These are phyloP conservation scores for Bombus pyrosoma DNA, from an alignment of 1,140 invertebrate species.

Conservation along the genomic window DNA sequence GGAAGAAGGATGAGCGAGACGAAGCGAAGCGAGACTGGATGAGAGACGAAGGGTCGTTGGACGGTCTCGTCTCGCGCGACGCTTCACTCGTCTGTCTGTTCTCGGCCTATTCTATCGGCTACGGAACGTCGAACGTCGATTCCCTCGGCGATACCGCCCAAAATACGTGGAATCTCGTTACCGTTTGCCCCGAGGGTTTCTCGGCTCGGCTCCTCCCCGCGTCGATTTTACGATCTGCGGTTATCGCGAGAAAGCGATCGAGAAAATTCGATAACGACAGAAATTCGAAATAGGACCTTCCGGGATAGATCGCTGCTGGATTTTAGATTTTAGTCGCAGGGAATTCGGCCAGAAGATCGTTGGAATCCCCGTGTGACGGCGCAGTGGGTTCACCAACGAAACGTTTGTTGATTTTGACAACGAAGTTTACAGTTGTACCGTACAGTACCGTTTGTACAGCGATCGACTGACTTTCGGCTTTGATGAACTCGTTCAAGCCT, in stretches of 20 bases:
- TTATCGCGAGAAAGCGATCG: neutral
- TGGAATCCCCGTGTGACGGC: too few relatives aligned
- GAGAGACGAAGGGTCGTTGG: too few relatives aligned
- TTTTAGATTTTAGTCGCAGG: too few relatives aligned
- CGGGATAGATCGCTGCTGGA: neutral
- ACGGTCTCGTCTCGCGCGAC: neutral
- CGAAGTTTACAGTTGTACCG: too few relatives aligned
- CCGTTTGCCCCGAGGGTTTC: neutral
- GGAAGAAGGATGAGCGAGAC: neutral
- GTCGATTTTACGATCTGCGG: neutral
- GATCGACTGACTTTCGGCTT: too few relatives aligned
- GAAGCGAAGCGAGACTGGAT: too few relatives aligned
- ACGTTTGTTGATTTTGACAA: too few relatives aligned
- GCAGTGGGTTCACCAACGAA: too few relatives aligned
- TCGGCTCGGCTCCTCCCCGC: neutral
- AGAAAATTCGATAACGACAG: neutral
- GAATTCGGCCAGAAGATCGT: too few relatives aligned
- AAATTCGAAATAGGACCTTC: neutral
- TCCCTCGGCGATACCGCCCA: neutral
- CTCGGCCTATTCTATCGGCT: neutral
- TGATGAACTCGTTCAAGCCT: too few relatives aligned
- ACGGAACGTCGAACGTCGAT: neutral
- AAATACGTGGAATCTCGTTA: neutral
- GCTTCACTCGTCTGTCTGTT: too few relatives aligned
- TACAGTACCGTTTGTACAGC: too few relatives aligned